These are phyloP conservation scores for Drepana falcataria DNA, from an alignment of 2,888 invertebrate genomes.

Conservation along the genomic window DNA sequence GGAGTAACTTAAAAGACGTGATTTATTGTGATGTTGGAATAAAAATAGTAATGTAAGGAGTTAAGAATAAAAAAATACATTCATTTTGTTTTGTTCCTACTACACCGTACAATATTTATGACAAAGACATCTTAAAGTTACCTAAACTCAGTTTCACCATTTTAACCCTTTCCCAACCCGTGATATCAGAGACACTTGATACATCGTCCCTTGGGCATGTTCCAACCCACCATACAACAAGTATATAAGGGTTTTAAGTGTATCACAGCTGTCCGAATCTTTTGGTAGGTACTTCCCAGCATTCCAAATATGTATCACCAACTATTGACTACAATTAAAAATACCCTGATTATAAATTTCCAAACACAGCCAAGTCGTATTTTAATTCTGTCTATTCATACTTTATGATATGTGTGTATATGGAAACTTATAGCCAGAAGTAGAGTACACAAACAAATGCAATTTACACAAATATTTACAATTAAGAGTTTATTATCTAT, in stretches of 20 bases:
- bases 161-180: neutral
- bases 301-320: constrained; percentile 14
- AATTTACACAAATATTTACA: constrained; percentile 1
- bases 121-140: neutral
- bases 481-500: neutral
- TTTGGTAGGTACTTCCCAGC: constrained; percentile 33
- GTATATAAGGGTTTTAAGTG: constrained; percentile 27
- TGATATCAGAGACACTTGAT: neutral
- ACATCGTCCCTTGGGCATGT: constrained; percentile 7
- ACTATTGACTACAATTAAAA: constrained; percentile 4
- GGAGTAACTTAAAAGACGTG: neutral
- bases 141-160: neutral
- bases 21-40: neutral
- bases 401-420: neutral
- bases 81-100: neutral
- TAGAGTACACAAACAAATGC: neutral
- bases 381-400: neutral
- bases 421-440: neutral
- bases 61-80: neutral
- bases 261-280: constrained; percentile 46
- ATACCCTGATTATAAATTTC: neutral
- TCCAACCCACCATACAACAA: constrained; percentile 23
- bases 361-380: neutral
- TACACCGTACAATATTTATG: neutral
- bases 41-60: neutral